Base-by-base conservation (phyloP, 2,888 invertebrate species). In the Arrhopalites spinosus region DNA sequence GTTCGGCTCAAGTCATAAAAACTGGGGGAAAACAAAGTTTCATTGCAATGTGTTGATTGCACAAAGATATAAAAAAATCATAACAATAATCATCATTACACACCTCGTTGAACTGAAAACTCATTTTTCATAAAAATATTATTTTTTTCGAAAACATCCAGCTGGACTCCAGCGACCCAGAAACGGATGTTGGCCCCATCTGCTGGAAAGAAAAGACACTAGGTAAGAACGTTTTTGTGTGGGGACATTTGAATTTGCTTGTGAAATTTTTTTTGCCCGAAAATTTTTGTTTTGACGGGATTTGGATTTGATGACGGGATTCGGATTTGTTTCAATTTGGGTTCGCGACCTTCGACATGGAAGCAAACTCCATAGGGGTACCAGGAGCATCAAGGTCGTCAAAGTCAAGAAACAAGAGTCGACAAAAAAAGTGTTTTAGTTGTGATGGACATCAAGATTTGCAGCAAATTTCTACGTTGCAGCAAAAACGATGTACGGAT, bases 261-360 rank as follows among this genome's bases (percentile, higher is more conserved):
- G n/a, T n/a, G n/a, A n/a, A n/a, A n/a, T n/a, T n/a, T n/a, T n/a
- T n/a, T n/a, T n/a, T n/a, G n/a, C 20, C 2, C n/a, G 15, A n/a
- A 50, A n/a, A 50, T 45, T 20, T 50, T 15, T 11, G 50, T 15
- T n/a, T n/a, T 50, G 3, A 50, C 45, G 7, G 15, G 8, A 64
- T 64, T 68, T 68, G n/a, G n/a, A 36, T 64, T 74, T 67, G 74
- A 74, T 74, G 74, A 74, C 66, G 74, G 74, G 74, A 74, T 66
- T 56, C n/a, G 27, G 27, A 29, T 15, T 23, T 47, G 50, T n/a
- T 53, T 29, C 2, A 45, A 50, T 43, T 67, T 74, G 59, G 56
- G 20, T 29, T 25, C 27, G 63, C 36, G 59, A 23, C 56, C 61
- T 67, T 45, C 67, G 74, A 43, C 74, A 74, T 74, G 74, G 74